Conservation (phyloP, 1,140 invertebrate genomes). For the Pogonus chalceus region DNA sequence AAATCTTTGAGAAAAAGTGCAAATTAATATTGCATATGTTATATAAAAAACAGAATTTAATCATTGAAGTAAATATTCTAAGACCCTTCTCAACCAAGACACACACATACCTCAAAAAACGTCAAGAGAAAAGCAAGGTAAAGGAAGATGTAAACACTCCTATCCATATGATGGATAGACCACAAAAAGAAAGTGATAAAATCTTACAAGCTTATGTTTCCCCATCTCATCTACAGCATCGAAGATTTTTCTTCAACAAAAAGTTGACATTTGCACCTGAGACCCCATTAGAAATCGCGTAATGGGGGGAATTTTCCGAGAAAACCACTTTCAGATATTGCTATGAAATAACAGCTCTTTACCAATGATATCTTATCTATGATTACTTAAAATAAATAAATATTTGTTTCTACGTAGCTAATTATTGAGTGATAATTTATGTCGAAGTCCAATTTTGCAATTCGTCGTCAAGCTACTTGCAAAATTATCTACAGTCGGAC, state of each 20-base stretch:
- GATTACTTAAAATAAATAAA: background rate
- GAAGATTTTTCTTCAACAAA: conserved; percentile 12
- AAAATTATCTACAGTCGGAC: no score
- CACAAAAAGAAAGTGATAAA: conserved; percentile 10
- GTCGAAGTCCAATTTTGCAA: no score
- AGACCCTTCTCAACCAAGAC: conserved; percentile 9
- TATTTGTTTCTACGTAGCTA: background rate
- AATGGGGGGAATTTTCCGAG: background rate
- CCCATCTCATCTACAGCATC: background rate
- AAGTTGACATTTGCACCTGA: conserved; percentile 16
- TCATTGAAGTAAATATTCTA: conserved; percentile 6
- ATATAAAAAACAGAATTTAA: no score
- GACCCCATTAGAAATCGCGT: conserved; percentile 3
- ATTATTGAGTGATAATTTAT: conserved; percentile 16
- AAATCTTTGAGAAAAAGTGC: no score
- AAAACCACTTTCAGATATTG: background rate
- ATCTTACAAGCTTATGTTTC: conserved; percentile 12
- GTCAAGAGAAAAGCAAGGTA: no score
- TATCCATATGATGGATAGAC: conserved; percentile 14
- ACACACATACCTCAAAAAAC: conserved; percentile 10
- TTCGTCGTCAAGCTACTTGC: no score
- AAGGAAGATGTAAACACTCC: no score
- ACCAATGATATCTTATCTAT: background rate
- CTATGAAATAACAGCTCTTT: background rate
- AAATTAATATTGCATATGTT: no score